phyloP scores from a whole-genome alignment of 2,888 invertebrate genomes.

The Caenorhabditis drosophilae region DNA sequence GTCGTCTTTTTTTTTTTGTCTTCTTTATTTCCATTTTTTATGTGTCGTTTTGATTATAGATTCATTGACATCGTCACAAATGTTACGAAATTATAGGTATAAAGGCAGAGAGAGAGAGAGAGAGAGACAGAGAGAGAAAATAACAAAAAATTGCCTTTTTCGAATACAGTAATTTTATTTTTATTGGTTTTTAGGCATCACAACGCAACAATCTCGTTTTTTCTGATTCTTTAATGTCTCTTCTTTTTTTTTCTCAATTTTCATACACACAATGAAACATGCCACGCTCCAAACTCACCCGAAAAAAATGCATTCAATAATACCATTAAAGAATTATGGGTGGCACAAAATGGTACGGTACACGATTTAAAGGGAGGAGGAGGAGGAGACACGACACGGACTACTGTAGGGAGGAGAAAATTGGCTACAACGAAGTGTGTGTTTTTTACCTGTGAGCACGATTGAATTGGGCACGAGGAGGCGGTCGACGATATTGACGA shows the following conservation, averaged over 20 bases:
- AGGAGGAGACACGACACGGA: constrained; percentile 21
- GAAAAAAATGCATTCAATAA: constrained; percentile 7
- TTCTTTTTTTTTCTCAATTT: constrained; percentile 7
- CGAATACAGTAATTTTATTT: constrained; percentile 43
- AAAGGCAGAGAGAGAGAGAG: too few species aligned
- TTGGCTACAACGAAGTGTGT: not conserved
- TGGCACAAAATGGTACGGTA: constrained; percentile 27
- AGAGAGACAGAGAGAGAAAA: not conserved
- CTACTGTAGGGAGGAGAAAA: not conserved
- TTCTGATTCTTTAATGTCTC: too few species aligned
- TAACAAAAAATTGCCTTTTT: not conserved
- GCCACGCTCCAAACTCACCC: not conserved
- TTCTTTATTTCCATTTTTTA: not conserved
- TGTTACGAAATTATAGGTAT: too few species aligned
- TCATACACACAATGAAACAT: constrained; percentile 8
- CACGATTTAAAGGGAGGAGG: constrained; percentile 33
- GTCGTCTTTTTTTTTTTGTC: not conserved
- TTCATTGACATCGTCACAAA: too few species aligned
- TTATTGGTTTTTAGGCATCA: constrained; percentile 42
- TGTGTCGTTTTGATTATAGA: too few species aligned
- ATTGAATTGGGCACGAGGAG: constrained; percentile 38
- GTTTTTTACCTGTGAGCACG: constrained; percentile 31
- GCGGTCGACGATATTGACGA: constrained; percentile 25
- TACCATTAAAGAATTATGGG: constrained; percentile 36
- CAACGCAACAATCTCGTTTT: constrained; percentile 43